phyloP scores from a whole-genome alignment of 2,888 invertebrate species.

The Rhamnusium bicolor region DNA sequence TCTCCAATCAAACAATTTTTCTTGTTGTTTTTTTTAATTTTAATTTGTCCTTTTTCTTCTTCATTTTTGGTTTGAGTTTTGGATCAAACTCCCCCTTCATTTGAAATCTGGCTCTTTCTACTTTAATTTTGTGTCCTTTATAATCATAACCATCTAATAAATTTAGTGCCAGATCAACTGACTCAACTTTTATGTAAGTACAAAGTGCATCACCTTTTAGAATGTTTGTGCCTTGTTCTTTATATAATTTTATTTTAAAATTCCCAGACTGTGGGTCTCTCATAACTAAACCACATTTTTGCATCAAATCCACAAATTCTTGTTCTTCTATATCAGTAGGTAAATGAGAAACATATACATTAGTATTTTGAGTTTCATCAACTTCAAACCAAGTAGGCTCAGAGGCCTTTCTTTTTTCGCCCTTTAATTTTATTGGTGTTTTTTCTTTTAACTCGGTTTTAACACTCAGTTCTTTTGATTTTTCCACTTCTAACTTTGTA shows the following conservation, averaged over 20 bases:
- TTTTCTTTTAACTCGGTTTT: conserved; percentile 49
- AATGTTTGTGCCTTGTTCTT: conserved; percentile 82
- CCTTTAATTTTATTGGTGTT: conserved; percentile 61
- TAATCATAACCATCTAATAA: conserved; percentile 91
- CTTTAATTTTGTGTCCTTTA: conserved; percentile 86
- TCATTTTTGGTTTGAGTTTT: conserved; percentile 90
- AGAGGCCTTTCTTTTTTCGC: conserved; percentile 73
- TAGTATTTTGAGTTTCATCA: conserved; percentile 90
- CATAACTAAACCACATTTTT: conserved; percentile 96
- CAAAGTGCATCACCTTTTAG: conserved; percentile 97
- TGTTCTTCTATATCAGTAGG: conserved; percentile 91
- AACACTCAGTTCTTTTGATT: conserved; percentile 51
- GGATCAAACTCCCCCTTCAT: conserved; percentile 97
- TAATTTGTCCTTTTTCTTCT: conserved; percentile 90
- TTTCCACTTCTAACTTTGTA: conserved; percentile 58
- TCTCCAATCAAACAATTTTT: conserved; percentile 96
- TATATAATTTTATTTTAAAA: conserved; percentile 81
- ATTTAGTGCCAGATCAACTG: conserved; percentile 92
- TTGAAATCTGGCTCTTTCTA: conserved; percentile 94
- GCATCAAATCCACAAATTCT: conserved; percentile 93
- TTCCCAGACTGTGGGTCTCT: conserved; percentile 68
- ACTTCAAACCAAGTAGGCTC: conserved; percentile 90
- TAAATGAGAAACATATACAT: conserved; percentile 95
- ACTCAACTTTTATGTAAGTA: conserved; percentile 96
- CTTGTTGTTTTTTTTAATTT: conserved; percentile 93